These are phyloP conservation scores for Regulus satrapa DNA, from an alignment of 2,113 vertebrate species.

Conservation along the genomic window DNA sequence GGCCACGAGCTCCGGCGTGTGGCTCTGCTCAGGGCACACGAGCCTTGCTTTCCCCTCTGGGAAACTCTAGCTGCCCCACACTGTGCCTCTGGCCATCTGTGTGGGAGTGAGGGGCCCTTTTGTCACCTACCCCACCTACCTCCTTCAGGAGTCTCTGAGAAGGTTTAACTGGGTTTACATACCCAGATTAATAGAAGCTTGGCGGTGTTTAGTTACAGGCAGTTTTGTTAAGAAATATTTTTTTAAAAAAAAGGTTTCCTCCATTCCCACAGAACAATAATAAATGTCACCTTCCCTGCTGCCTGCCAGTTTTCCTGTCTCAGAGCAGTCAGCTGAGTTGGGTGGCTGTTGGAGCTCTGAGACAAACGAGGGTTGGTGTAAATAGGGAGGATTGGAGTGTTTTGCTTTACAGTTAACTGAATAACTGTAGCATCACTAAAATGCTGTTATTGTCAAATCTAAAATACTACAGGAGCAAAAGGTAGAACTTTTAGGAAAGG, in stretches of 20 bases:
- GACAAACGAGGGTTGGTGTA: background rate
- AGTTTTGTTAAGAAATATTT: background rate
- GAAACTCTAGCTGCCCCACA: background rate
- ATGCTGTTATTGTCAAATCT: background rate
- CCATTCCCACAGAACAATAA: background rate
- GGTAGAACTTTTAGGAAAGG: background rate
- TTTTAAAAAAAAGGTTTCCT: background rate
- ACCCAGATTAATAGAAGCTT: background rate
- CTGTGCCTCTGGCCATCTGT: background rate
- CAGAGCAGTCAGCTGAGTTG: background rate
- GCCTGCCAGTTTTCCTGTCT: background rate
- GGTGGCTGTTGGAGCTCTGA: background rate
- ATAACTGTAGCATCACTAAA: background rate
- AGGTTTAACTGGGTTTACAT: background rate
- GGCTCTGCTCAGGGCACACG: background rate
- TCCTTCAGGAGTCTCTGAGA: too few relatives aligned
- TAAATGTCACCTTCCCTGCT: background rate
- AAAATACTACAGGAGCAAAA: background rate
- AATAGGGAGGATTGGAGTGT: background rate
- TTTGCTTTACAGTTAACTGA: background rate
- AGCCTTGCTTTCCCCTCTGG: background rate
- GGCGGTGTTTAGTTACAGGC: background rate
- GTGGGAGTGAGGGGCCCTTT: background rate
- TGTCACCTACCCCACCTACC: too few relatives aligned
- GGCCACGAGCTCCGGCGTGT: fast-evolving